Evolutionary conservation across 2,113 vertebrate genomes (phyloP).

Genomic region (Lanius collurio): DNA sequence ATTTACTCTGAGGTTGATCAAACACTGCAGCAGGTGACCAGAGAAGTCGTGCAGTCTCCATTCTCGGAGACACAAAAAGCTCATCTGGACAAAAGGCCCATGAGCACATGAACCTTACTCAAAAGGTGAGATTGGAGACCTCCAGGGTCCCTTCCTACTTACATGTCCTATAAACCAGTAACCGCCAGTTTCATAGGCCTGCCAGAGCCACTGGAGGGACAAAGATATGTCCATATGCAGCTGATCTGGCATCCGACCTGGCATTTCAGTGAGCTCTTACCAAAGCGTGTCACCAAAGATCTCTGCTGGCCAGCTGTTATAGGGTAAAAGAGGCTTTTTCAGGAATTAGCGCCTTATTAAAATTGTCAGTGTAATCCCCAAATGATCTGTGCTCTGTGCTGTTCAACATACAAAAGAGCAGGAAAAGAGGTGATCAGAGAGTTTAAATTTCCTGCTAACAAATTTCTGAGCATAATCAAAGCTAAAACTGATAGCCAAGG

Average conservation of each 20-base stretch:
- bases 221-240: fast-evolving
- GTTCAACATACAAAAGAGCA: not conserved
- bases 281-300: not conserved
- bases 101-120: not conserved
- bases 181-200: not conserved
- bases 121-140: not conserved
- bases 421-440: not conserved
- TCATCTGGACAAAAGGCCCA: not conserved
- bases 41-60: not conserved
- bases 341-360: not conserved
- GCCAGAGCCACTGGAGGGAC: not conserved
- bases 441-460: not conserved
- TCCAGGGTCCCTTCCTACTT: not conserved
- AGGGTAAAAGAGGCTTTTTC: not conserved
- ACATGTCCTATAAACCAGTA: not conserved
- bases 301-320: not conserved
- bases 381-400: not conserved
- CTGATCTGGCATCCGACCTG: not conserved
- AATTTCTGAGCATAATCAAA: not conserved
- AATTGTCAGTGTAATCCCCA: not conserved
- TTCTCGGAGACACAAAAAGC: not conserved
- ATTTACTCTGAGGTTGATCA: not conserved
- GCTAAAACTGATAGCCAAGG: not conserved
- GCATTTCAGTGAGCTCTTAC: not conserved
- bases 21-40: not conserved